Evolutionary conservation across 2,888 invertebrate species (phyloP).

Genomic region (Eupithecia dodoneata): DNA sequence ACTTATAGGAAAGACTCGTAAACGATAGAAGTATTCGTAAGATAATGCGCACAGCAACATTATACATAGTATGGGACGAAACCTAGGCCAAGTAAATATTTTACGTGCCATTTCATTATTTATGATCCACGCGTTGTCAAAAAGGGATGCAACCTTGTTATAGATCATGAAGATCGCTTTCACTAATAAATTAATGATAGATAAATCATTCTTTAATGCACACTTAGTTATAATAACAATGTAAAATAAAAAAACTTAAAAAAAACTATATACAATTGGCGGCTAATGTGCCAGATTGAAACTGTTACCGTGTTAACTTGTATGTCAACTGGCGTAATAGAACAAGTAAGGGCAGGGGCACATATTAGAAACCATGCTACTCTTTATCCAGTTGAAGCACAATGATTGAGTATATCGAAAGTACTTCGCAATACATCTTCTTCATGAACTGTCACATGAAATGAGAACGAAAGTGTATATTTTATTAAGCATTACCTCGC

Average conservation of each 20-base stretch:
- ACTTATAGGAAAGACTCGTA: too few relatives aligned
- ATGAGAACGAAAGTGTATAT: constrained; percentile 58
- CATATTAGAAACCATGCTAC: neutral
- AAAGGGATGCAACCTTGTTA: too few relatives aligned
- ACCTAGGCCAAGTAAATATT: neutral
- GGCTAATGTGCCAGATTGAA: too few relatives aligned
- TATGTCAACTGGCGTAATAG: neutral
- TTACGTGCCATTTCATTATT: neutral
- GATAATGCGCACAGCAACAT: too few relatives aligned
- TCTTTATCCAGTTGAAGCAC: constrained; percentile 1
- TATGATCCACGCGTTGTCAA: too few relatives aligned
- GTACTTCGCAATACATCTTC: constrained; percentile 32
- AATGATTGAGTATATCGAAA: constrained; percentile 20
- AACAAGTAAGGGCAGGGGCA: neutral
- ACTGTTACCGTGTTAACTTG: neutral
- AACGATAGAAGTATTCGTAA: too few relatives aligned
- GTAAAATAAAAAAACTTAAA: too few relatives aligned
- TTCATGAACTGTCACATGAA: constrained; percentile 54
- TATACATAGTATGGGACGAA: neutral
- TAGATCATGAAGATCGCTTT: too few relatives aligned
- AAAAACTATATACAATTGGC: too few relatives aligned
- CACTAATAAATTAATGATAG: too few relatives aligned
- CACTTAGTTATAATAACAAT: too few relatives aligned
- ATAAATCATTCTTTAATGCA: too few relatives aligned
- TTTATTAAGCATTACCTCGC: constrained; percentile 63